These are phyloP conservation scores for Balearica regulorum DNA, from an alignment of 2,797 vertebrate genomes.

Conservation along the genomic window DNA sequence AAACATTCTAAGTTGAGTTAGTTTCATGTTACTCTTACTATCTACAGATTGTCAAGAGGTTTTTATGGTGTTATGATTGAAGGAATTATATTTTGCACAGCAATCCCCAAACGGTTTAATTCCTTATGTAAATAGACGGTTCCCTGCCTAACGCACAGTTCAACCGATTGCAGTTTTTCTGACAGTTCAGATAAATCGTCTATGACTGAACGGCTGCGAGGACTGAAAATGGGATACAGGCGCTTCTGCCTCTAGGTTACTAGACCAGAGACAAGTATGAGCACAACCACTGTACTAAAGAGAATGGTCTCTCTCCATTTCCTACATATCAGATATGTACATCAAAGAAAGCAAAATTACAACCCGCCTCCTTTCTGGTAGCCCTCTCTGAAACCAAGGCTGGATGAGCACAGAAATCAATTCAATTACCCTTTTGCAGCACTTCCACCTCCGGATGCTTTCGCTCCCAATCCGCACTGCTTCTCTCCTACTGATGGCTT, in stretches of 20 bases:
- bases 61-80: neutral
- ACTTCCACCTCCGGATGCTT: neutral
- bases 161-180: neutral
- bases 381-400: neutral
- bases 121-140: neutral
- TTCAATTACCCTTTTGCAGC: neutral
- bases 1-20: constrained; percentile 2
- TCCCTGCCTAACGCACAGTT: neutral
- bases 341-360: neutral
- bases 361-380: neutral
- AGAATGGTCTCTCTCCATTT: neutral
- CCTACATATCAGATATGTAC: neutral
- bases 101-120: neutral
- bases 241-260: neutral
- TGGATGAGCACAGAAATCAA: neutral
- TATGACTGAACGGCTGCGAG: neutral
- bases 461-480: neutral
- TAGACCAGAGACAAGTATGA: neutral
- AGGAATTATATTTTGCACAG: neutral
- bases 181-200: neutral
- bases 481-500: neutral
- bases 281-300: neutral
- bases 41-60: neutral
- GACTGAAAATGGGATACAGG: neutral
- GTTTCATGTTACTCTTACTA: neutral